phyloP scores from a whole-genome alignment of 2,797 vertebrate genomes.

The Syndactyla subalaris region DNA sequence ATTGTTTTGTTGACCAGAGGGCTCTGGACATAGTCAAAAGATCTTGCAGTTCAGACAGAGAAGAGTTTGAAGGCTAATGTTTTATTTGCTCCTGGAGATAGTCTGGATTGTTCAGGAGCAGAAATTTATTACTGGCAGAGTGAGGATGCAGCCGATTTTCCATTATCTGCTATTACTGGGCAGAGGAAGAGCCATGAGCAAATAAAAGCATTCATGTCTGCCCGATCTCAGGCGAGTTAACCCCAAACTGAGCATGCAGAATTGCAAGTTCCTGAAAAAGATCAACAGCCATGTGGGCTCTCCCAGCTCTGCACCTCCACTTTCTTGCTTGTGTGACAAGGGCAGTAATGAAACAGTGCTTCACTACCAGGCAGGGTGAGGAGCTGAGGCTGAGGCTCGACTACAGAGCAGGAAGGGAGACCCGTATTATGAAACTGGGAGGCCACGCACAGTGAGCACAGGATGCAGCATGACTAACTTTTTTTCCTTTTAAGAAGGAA shows the following conservation, averaged over 20 bases:
- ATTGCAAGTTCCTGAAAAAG: background rate
- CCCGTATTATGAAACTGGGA: background rate
- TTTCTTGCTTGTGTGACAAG: background rate
- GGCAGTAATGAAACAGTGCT: background rate
- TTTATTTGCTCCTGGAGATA: constrained; percentile 15
- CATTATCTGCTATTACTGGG: background rate
- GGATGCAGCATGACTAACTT: background rate
- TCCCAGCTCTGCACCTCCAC: background rate
- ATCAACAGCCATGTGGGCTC: background rate
- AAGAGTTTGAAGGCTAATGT: background rate
- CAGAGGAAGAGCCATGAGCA: background rate
- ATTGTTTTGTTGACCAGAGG: background rate
- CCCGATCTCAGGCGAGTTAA: background rate
- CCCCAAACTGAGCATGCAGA: background rate
- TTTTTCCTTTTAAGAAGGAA: background rate
- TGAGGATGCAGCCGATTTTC: background rate
- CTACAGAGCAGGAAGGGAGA: background rate
- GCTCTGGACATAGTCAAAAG: background rate
- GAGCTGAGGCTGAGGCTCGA: background rate
- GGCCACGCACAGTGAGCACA: background rate
- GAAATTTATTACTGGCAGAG: background rate
- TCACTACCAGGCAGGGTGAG: background rate
- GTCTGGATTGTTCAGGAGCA: background rate
- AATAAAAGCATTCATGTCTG: background rate
- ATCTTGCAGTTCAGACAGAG: background rate